Base-by-base conservation (phyloP, 2,888 invertebrate species). In the Colostygia pectinataria region DNA sequence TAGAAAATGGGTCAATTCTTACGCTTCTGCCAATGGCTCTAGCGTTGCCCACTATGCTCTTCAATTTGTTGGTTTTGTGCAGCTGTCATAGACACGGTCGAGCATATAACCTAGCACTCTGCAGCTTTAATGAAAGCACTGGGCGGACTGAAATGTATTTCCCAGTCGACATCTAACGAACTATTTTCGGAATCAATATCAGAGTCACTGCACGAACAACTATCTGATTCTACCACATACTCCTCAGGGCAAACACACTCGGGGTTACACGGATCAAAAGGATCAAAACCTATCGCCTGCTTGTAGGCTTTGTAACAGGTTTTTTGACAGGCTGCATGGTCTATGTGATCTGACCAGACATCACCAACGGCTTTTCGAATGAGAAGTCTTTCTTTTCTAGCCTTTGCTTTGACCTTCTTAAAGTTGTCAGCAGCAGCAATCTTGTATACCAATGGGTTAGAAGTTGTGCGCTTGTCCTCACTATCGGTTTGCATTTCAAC, bases 61-160 rank as follows among this genome's bases (percentile, higher is more conserved):
- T n/a, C n/a, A n/a, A n/a, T n/a, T n/a, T n/a, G n/a, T n/a, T n/a
- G n/a, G n/a, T n/a, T n/a, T n/a, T n/a, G n/a, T n/a, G n/a, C n/a
- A n/a, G n/a, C n/a, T n/a, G n/a, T n/a, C n/a, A n/a, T n/a, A n/a
- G n/a, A n/a, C n/a, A n/a, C n/a, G n/a, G n/a, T n/a, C n/a, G n/a
- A n/a, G n/a, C n/a, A n/a, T n/a, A n/a, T n/a, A n/a, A n/a, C n/a
- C n/a, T n/a, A n/a, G n/a, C n/a, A n/a, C n/a, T n/a, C n/a, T n/a
- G n/a, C n/a, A n/a, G n/a, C n/a, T n/a, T n/a, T n/a, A n/a, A n/a
- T n/a, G 12, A 32, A 37, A 37, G 68, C 64, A 51, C 57, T 69
- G 0, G 87, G 86, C 7, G 85, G 86, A 1, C 85, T 77, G 51
- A 84, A 89, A 42, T 83, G 81, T 39, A 89, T 71, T 56, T 87